Conservation (phyloP, 2,888 invertebrate species). For the Microchrysa polita region DNA sequence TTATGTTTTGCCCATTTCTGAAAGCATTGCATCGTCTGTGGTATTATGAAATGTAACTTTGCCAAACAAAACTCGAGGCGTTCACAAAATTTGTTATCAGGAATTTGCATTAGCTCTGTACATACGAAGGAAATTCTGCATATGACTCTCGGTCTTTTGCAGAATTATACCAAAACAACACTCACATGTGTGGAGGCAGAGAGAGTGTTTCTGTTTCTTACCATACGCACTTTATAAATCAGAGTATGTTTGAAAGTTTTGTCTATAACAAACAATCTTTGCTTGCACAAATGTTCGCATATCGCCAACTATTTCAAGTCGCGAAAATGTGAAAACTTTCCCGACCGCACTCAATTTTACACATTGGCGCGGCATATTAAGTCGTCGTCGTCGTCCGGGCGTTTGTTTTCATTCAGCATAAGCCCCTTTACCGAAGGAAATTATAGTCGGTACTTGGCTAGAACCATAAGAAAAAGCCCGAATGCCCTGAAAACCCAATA, state of each 20-base stretch:
- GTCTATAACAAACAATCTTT: conserved; percentile 1
- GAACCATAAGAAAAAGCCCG: neutral
- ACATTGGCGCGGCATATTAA: neutral
- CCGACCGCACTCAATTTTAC: conserved; percentile 11
- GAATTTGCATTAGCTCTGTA: conserved; percentile 33
- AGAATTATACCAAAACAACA: neutral
- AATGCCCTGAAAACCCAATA: conserved; percentile 32
- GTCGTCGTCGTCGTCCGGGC: neutral
- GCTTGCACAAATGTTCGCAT: conserved; percentile 9
- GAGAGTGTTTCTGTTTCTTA: conserved; percentile 33
- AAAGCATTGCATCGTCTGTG: conserved; percentile 24
- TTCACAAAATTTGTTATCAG: conserved; percentile 33
- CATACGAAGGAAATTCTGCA: conserved; percentile 19
- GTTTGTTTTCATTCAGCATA: neutral
- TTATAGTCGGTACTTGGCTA: too few relatives aligned
- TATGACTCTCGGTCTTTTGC: neutral
- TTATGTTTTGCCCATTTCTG: neutral
- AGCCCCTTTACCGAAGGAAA: neutral
- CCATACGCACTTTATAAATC: conserved; percentile 43
- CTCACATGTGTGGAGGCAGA: neutral
- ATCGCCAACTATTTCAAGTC: conserved; percentile 12
- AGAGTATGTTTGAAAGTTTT: conserved; percentile 4
- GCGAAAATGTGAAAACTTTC: conserved; percentile 32
- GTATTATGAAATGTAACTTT: neutral
- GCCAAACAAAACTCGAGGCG: conserved; percentile 33